Base-by-base conservation (phyloP, 2,797 vertebrate species). In the Rhinatrema bivittatum region DNA sequence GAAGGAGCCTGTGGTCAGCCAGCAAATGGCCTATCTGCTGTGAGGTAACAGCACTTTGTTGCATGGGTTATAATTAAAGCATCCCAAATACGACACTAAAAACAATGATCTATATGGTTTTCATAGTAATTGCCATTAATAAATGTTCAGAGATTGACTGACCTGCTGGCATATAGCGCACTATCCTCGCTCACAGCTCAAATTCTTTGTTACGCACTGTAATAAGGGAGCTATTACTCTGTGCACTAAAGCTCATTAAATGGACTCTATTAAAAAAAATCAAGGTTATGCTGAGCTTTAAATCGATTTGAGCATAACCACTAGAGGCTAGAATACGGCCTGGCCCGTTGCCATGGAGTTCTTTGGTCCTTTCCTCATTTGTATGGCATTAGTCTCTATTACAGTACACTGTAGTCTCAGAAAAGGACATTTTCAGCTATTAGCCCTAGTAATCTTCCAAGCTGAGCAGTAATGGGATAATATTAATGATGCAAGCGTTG, bases 201-300 rank as follows among this genome's bases (percentile, higher is more conserved):
- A 7, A 66, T 46, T 70, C 47, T 42, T 58, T 56, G 54, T 31
- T 63, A 58, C 54, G 42, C 36, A 25, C 20, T 21, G 60, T 66
- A 76, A 74, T 73, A 72, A 65, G 62, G 60, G 62, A 60, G 59
- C 70, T 64, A 73, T 72, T 73, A 54, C 53, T 61, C 56, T 64
- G 61, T 55, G 64, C 30, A 27, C 64, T 69, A 73, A 72, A 73
- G 66, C 68, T 70, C 64, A 68, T 76, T 69, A 76, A 76, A 67
- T 73, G 65, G 69, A 72, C 71, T 74, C 61, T 65, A 70, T 67
- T 73, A 68, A 68, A 69, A n/a, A 68, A 70, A 70, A 68, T 57
- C 70, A 78, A 74, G 72, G 76, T 74, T 74, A 76, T 43, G 32
- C 53, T 52, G 54, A 56, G 60, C 69, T 63, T 65, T 73, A 74